phyloP scores from a whole-genome alignment of 2,888 invertebrate genomes.

The Argyra leucocephala region DNA sequence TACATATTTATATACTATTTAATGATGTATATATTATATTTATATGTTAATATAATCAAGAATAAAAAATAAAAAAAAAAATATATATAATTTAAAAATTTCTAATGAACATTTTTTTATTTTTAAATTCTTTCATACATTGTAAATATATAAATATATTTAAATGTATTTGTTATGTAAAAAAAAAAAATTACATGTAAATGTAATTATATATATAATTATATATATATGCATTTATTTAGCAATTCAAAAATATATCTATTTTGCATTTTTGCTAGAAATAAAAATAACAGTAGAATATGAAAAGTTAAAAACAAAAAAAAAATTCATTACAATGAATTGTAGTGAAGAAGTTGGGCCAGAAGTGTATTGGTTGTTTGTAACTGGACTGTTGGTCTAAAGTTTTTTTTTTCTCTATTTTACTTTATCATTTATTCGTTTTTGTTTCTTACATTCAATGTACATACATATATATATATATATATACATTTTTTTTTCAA shows the following conservation, averaged over 20 bases:
- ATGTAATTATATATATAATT: not conserved
- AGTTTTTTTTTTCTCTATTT: not conserved
- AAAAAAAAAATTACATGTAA: not conserved
- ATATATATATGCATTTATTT: not conserved
- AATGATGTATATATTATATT: no score
- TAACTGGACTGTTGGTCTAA: not conserved
- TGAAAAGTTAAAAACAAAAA: not conserved
- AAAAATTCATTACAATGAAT: not conserved
- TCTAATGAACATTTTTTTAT: no score
- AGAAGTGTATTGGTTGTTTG: not conserved
- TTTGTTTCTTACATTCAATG: not conserved
- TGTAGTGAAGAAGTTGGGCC: not conserved
- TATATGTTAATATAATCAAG: no score
- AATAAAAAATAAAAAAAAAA: no score
- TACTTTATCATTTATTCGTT: not conserved
- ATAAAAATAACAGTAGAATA: not conserved
- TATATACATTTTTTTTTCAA: not conserved
- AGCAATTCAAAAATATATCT: not conserved
- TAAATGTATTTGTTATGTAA: not conserved
- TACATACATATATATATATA: not conserved
- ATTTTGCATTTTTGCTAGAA: constrained; percentile 6
- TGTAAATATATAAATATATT: not conserved
- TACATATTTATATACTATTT: no score
- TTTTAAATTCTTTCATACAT: not conserved
- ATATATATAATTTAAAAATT: no score